A percentile compares a stretch with the other conserved stretches of the same genome.
These are phyloP conservation scores for Spongilla lacustris DNA, from an alignment of 37 sponge, comb jelly and placozoan genomes.

Conservation along the genomic window DNA sequence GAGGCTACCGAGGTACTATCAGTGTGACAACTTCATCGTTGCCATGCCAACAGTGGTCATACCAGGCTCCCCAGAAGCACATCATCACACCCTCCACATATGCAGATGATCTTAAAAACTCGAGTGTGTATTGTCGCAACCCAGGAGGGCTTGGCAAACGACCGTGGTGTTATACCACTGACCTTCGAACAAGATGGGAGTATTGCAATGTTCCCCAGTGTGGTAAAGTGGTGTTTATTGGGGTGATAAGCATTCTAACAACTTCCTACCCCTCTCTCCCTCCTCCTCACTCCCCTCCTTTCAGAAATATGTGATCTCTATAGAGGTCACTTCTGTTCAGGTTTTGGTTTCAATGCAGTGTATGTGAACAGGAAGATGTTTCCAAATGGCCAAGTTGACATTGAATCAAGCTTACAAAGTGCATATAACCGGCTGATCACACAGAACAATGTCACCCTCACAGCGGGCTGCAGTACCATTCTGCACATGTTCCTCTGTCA, in stretches of 20 bases:
- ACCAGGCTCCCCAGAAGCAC: constrained; percentile 29
- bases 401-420: neutral
- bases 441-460: neutral
- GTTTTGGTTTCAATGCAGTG: neutral
- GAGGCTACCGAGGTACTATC: constrained; percentile 29
- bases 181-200: constrained; percentile 57
- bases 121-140: constrained; percentile 66
- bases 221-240: neutral
- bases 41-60: constrained; percentile 46
- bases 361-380: no score
- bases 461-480: neutral
- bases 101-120: constrained; percentile 35
- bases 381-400: no score
- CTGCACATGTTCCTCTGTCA: neutral
- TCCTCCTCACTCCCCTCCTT: no score
- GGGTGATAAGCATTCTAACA: neutral
- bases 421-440: neutral
- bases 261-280: neutral
- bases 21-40: constrained; percentile 18
- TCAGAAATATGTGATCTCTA: neutral
- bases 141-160: constrained; percentile 56
- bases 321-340: neutral
- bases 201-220: constrained; percentile 54
- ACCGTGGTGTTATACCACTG: constrained; percentile 82
- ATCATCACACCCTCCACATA: constrained; percentile 37